phyloP scores from a whole-genome alignment of 2,113 vertebrate genomes.

The Corvus moneduloides region DNA sequence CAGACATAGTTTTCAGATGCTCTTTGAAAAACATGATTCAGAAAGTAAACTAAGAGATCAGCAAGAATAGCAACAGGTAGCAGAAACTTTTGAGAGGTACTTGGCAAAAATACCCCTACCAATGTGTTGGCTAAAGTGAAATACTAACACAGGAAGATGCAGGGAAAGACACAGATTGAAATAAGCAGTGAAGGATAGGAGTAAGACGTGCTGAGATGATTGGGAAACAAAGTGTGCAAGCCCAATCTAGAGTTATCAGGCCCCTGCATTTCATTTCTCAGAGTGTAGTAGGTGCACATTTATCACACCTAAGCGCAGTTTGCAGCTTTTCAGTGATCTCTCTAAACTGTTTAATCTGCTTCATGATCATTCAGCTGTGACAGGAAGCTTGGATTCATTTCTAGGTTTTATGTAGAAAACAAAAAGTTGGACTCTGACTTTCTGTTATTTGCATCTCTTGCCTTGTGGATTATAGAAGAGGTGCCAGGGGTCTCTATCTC shows the following conservation, averaged over 20 bases:
- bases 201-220: background rate
- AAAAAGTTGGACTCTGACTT: background rate
- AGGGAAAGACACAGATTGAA: background rate
- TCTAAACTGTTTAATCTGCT: background rate
- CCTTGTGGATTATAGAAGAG: background rate
- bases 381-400: slow-evolving; percentile 5
- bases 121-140: background rate
- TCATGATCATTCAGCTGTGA: background rate
- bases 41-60: background rate
- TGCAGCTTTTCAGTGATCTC: background rate
- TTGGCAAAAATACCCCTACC: background rate
- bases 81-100: background rate
- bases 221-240: background rate
- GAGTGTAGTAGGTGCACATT: background rate
- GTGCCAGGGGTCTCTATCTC: background rate
- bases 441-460: background rate
- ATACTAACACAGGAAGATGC: background rate
- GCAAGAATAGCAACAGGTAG: background rate
- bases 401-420: background rate
- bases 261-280: background rate
- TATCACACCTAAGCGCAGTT: background rate
- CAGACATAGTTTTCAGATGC: background rate
- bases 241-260: background rate
- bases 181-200: background rate
- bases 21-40: background rate